These are phyloP conservation scores for Aplodontia rufa DNA, from an alignment of 2,113 vertebrate genomes.

Conservation along the genomic window DNA sequence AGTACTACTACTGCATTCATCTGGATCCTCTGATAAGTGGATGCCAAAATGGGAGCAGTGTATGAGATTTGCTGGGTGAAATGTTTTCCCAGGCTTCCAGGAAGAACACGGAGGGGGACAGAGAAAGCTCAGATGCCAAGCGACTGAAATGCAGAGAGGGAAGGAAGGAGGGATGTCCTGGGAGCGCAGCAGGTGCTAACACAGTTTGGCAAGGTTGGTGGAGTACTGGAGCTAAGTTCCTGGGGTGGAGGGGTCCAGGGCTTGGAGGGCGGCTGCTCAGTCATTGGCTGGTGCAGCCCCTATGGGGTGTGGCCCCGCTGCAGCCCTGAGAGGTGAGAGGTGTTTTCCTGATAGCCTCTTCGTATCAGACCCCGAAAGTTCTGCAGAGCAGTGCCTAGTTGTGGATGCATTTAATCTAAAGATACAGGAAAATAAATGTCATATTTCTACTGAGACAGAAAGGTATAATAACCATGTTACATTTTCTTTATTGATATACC, in stretches of 20 bases:
- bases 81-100: neutral
- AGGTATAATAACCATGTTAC: neutral
- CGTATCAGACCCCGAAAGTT: neutral
- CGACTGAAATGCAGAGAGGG: neutral
- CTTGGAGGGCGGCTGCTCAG: neutral
- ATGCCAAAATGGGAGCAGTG: neutral
- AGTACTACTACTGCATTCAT: neutral
- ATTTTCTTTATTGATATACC: neutral
- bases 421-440: neutral
- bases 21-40: neutral
- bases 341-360: neutral
- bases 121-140: neutral
- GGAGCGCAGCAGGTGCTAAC: neutral
- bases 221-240: neutral
- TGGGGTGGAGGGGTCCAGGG: accelerated
- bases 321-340: neutral
- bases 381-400: neutral
- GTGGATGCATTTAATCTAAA: neutral
- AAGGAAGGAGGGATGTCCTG: neutral
- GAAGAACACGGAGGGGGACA: neutral
- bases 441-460: neutral
- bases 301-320: neutral
- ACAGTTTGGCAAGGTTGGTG: neutral
- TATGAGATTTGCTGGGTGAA: neutral
- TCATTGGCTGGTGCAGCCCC: neutral